Evolutionary conservation across 1,140 invertebrate genomes (phyloP).

Genomic region (Acromyrmex charruanus): DNA sequence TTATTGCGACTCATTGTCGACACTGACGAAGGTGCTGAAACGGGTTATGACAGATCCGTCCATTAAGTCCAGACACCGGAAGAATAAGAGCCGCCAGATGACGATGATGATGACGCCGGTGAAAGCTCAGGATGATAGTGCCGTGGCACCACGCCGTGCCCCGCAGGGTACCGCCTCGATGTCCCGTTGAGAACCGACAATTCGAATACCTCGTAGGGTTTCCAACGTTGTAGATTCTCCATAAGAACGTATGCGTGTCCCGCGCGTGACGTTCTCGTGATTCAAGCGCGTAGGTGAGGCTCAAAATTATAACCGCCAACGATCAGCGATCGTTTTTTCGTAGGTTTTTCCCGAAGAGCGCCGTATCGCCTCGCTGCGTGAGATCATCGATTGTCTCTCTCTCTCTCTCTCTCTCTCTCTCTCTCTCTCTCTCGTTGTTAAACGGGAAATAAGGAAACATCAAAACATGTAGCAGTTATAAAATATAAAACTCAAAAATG

Average conservation of each 20-base stretch:
- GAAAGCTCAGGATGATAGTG: constrained; percentile 75
- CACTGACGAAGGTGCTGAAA: constrained; percentile 71
- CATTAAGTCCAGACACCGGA: constrained; percentile 67
- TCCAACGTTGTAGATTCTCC: constrained; percentile 66
- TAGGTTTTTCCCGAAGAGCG: not conserved
- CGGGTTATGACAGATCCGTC: constrained; percentile 74
- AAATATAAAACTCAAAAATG: not conserved
- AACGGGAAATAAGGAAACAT: not conserved
- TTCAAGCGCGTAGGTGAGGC: constrained; percentile 41
- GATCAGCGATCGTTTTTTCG: constrained; percentile 18
- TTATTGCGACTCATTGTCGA: constrained; percentile 56
- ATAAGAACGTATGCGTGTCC: constrained; percentile 36
- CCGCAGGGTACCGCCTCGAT: constrained; percentile 78
- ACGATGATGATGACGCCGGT: constrained; percentile 79
- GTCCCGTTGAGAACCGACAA: constrained; percentile 76
- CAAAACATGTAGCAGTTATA: not conserved
- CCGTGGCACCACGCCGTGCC: constrained; percentile 78
- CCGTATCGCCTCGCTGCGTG: not conserved
- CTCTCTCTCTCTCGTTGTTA: not conserved
- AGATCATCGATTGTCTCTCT: not conserved
- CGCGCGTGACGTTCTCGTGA: constrained; percentile 32
- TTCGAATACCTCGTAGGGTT: constrained; percentile 76
- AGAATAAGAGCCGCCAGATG: constrained; percentile 78
- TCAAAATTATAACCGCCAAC: constrained; percentile 22
- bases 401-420: too few relatives aligned